Percentiles rank a stretch among this genome's conserved stretches.
phyloP scores from a whole-genome alignment of 2,113 vertebrate species.

The Pterophyllum scalare region DNA sequence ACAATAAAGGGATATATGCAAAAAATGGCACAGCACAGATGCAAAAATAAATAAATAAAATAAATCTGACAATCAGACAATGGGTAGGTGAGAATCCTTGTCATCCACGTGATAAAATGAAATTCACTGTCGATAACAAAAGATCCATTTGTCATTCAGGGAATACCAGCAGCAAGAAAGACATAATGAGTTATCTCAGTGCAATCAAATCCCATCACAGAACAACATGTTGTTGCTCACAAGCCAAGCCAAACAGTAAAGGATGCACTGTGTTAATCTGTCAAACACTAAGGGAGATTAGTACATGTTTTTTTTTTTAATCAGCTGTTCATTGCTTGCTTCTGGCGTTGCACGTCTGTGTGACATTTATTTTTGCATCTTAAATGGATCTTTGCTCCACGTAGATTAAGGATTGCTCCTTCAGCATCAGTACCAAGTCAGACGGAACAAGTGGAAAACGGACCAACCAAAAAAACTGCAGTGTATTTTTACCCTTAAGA shows the following conservation, averaged over 20 bases:
- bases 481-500: not conserved
- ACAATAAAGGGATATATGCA: too few species aligned
- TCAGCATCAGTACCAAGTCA: not conserved
- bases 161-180: not conserved
- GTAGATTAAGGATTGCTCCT: not conserved
- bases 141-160: not conserved
- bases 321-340: not conserved
- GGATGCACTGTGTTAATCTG: not conserved
- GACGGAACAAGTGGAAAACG: not conserved
- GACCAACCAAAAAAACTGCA: not conserved
- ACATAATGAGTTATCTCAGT: constrained; percentile 1
- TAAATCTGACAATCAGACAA: not conserved
- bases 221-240: not conserved
- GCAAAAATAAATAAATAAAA: not conserved
- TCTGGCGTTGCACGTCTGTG: not conserved
- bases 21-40: not conserved
- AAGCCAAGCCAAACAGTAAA: not conserved
- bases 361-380: constrained; percentile 1
- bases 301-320: constrained; percentile 1
- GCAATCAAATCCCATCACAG: not conserved
- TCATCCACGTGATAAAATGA: not conserved
- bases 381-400: not conserved
- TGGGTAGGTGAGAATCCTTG: not conserved
- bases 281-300: constrained; percentile 12
- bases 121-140: not conserved